These are phyloP conservation scores for Macaca fascicularis DNA, from an alignment of 2,113 vertebrate genomes.

Conservation along the genomic window T2T-MFA8v1.1 NC_088384.1:85432501-85433000, in stretches of 20 bases:
- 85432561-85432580: too few relatives aligned
- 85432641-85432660: too few relatives aligned
- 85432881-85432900: background rate
- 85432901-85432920: background rate
- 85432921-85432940: background rate
- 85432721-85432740: background rate
- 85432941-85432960: background rate
- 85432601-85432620: too few relatives aligned
- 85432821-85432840: too few relatives aligned
- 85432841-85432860: background rate
- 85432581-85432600: too few relatives aligned
- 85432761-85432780: background rate
- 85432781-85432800: background rate
- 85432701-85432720: background rate
- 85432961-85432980: background rate
- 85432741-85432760: conserved; percentile 28
- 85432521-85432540: too few relatives aligned
- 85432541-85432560: too few relatives aligned
- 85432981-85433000: background rate
- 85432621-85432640: too few relatives aligned
- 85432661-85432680: too few relatives aligned
- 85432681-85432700: too few relatives aligned
- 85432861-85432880: background rate
- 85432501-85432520: too few relatives aligned
- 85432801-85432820: background rate